Evolutionary conservation across 2,888 invertebrate species (phyloP).

Genomic region (Byasa hedistus): DNA sequence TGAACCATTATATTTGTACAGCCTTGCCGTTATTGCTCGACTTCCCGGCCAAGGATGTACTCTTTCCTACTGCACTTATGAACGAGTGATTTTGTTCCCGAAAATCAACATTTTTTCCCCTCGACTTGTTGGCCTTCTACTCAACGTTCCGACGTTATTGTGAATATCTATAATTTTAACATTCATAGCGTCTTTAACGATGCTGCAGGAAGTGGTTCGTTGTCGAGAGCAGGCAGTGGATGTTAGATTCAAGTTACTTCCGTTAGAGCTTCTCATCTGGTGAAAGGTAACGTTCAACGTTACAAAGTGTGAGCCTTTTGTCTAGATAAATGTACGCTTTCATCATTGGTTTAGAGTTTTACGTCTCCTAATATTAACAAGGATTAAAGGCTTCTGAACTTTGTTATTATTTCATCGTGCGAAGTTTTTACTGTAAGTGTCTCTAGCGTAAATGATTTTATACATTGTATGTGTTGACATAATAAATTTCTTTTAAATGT

Average conservation of each 20-base stretch:
- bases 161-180: conserved; percentile 29
- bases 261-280: conserved; percentile 38
- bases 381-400: conserved; percentile 10
- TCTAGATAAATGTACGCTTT: conserved; percentile 61
- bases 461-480: too few relatives aligned
- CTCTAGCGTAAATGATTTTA: too few relatives aligned
- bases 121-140: conserved; percentile 48
- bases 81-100: conserved; percentile 53
- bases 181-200: conserved; percentile 42
- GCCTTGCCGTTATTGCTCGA: conserved; percentile 34
- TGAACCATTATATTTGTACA: conserved; percentile 32
- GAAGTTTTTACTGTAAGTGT: too few relatives aligned
- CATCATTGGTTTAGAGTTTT: conserved; percentile 20
- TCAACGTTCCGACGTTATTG: conserved; percentile 47
- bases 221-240: conserved; percentile 45
- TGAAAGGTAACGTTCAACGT: conserved; percentile 71
- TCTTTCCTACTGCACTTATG: conserved; percentile 65
- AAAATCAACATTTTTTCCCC: conserved; percentile 69
- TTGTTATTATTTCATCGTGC: conserved; percentile 6
- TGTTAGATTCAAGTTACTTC: conserved; percentile 33
- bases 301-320: conserved; percentile 79
- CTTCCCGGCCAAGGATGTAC: conserved; percentile 38
- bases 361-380: conserved; percentile 2
- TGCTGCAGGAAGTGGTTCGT: not conserved
- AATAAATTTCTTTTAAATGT: too few relatives aligned